Percentiles rank a stretch among this genome's conserved stretches.
These are phyloP conservation scores for Amphipyra berbera DNA, from an alignment of 2,888 invertebrate species.

Conservation along the genomic window DNA sequence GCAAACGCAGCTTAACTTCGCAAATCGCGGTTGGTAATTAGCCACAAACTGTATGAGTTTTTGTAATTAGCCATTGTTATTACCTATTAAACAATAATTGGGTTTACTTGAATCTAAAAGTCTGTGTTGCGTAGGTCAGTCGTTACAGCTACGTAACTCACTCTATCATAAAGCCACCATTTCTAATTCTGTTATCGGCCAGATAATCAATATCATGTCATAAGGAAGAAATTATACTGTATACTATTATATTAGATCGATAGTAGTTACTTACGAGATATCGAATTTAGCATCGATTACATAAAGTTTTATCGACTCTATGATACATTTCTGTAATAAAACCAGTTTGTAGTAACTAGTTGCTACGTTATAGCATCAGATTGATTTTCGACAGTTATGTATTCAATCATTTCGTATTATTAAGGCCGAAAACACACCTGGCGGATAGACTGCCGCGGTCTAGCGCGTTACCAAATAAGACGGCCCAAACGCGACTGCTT, in stretches of 20 bases:
- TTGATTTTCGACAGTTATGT: constrained; percentile 27
- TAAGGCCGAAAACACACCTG: constrained; percentile 19
- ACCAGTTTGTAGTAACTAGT: constrained; percentile 25
- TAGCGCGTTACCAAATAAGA: neutral
- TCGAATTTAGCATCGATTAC: constrained; percentile 40
- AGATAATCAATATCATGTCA: constrained; percentile 3
- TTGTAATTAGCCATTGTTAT: too few species aligned
- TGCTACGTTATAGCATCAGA: constrained; percentile 12
- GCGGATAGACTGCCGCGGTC: neutral
- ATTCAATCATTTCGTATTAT: constrained; percentile 22
- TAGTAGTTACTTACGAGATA: constrained; percentile 24
- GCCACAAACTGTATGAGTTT: too few species aligned
- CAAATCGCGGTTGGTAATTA: too few species aligned
- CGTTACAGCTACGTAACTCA: too few species aligned
- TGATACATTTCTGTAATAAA: constrained; percentile 36
- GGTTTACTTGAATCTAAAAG: too few species aligned
- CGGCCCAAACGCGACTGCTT: neutral
- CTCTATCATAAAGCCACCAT: too few species aligned
- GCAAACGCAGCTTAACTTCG: too few species aligned
- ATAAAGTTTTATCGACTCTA: constrained; percentile 33
- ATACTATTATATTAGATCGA: neutral
- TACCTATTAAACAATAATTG: too few species aligned
- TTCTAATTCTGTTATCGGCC: too few species aligned
- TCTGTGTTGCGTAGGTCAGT: too few species aligned
- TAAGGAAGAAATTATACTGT: neutral